Percentiles rank a stretch among this genome's conserved stretches.
Evolutionary conservation across 1,140 invertebrate species (phyloP).

Genomic region (Gonatopus flavifemur): DNA sequence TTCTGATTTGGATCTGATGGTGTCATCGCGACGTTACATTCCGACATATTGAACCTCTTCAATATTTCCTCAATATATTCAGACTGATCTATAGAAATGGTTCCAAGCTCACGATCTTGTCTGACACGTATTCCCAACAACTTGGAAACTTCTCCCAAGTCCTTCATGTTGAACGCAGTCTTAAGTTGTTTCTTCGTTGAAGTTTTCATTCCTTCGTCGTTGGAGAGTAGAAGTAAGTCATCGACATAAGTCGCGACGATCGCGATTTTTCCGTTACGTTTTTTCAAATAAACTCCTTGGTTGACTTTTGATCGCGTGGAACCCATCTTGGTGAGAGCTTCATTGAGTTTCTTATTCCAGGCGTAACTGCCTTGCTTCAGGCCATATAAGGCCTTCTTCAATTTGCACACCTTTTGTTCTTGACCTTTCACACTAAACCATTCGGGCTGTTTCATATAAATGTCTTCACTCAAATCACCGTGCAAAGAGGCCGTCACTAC

Average conservation of each 20-base stretch:
- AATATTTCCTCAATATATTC: conserved; percentile 1
- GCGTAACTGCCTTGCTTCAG: conserved; percentile 39
- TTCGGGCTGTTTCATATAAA: conserved; percentile 44
- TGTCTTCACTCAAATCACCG: conserved; percentile 41
- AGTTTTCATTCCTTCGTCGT: conserved; percentile 12
- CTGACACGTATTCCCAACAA: conserved; percentile 26
- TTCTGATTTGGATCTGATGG: background rate
- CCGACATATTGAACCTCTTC: background rate
- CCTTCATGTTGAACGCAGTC: conserved; percentile 23
- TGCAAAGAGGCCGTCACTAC: conserved; percentile 46
- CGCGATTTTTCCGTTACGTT: conserved; percentile 5
- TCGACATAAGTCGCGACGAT: conserved; percentile 39
- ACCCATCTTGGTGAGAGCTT: conserved; percentile 1
- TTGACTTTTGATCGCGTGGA: conserved; percentile 26
- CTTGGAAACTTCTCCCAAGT: conserved; percentile 19
- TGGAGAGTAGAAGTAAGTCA: conserved; percentile 41
- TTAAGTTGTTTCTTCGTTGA: conserved; percentile 10
- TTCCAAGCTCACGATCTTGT: background rate
- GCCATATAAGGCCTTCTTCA: conserved; percentile 46
- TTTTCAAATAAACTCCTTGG: conserved; percentile 30
- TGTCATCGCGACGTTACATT: background rate
- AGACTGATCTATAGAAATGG: background rate
- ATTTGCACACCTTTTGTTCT: conserved; percentile 28
- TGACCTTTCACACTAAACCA: conserved; percentile 20
- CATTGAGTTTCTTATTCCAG: conserved; percentile 39